Evolutionary conservation across 2,797 vertebrate genomes (phyloP).

Genomic region (Rhinella marina): DNA sequence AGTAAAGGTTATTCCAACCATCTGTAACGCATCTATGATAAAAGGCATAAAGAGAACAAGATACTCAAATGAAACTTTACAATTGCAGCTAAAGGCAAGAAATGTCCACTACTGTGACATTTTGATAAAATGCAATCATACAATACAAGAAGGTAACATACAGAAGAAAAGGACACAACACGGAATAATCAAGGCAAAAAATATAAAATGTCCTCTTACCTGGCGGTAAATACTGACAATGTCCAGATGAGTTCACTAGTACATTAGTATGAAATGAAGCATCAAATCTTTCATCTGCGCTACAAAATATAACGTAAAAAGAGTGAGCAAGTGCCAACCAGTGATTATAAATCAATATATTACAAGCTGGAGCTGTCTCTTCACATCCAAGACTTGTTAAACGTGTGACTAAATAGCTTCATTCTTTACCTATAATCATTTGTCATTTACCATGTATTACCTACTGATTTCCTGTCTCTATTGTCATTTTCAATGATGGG

Average conservation of each 20-base stretch:
- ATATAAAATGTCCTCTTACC: constrained; percentile 74
- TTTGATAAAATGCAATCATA: too few species aligned
- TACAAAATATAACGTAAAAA: constrained; percentile 66
- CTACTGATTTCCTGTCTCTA: constrained; percentile 39
- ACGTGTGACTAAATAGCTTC: neutral
- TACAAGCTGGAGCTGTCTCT: neutral
- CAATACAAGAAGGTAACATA: neutral
- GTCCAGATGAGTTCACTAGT: constrained; percentile 84
- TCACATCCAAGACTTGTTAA: constrained; percentile 23
- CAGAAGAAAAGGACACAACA: neutral
- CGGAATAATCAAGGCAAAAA: neutral
- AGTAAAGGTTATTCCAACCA: too few species aligned
- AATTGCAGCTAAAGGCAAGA: neutral
- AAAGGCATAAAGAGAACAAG: too few species aligned
- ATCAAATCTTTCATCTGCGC: constrained; percentile 92
- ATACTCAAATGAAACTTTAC: too few species aligned
- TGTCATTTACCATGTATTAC: constrained; percentile 31
- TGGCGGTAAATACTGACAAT: constrained; percentile 88
- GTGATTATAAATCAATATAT: constrained; percentile 32
- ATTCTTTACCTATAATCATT: constrained; percentile 23
- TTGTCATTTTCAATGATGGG: constrained; percentile 49
- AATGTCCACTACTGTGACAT: neutral
- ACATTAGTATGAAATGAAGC: constrained; percentile 92
- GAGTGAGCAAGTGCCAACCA: constrained; percentile 10
- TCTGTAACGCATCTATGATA: too few species aligned